phyloP scores from a whole-genome alignment of 2,113 vertebrate species.

The Hypanus sabinus region DNA sequence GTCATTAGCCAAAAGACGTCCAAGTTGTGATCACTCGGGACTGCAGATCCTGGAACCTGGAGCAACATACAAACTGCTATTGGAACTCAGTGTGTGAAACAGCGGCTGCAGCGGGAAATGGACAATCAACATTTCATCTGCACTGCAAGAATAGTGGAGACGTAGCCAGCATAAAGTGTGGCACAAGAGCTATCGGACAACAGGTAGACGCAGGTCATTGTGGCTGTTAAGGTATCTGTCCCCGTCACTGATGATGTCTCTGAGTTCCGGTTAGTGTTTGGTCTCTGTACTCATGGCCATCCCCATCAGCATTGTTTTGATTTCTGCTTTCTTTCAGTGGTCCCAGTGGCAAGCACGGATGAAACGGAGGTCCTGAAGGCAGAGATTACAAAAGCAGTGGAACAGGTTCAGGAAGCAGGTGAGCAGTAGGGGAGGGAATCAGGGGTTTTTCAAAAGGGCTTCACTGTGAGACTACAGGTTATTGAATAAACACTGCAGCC shows the following conservation, averaged over 20 bases:
- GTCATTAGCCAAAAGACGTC: not conserved
- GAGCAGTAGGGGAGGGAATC: not conserved
- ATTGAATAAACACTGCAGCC: not conserved
- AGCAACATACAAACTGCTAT: no score
- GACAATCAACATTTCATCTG: no score
- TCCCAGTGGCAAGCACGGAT: constrained; percentile 74
- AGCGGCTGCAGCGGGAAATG: no score
- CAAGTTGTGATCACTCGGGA: not conserved
- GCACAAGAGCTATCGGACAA: no score
- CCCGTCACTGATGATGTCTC: not conserved
- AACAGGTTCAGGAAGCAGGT: constrained; percentile 94
- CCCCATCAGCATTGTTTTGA: not conserved
- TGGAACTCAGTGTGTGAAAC: no score
- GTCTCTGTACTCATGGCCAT: not conserved
- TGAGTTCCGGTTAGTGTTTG: not conserved
- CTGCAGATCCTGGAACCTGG: no score
- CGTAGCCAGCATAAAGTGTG: no score
- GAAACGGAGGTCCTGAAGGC: constrained; percentile 91
- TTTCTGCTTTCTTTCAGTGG: constrained; percentile 52
- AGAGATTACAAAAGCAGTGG: constrained; percentile 91
- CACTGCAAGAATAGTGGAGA: no score
- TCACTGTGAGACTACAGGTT: no score
- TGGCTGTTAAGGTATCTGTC: not conserved
- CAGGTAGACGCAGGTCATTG: no score
- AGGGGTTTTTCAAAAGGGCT: not conserved